Evolutionary conservation across 2,888 invertebrate species (phyloP).

Genomic region (Holacanthella duospinosa): DNA sequence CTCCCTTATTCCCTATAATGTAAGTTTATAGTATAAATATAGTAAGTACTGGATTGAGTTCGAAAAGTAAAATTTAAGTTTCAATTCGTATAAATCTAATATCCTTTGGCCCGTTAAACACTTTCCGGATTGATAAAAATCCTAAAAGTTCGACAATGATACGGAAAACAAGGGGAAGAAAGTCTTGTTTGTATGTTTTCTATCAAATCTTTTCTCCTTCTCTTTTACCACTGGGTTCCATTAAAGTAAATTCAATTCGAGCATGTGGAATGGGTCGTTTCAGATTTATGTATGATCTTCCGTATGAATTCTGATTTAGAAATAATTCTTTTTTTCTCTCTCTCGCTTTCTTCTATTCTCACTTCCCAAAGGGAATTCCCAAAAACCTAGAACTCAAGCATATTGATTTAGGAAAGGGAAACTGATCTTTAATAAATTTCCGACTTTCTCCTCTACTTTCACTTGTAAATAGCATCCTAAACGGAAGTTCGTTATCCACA

Average conservation of each 20-base stretch:
- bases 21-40: too few species aligned
- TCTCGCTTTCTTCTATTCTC: background rate
- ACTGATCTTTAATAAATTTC: background rate
- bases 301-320: constrained; percentile 1
- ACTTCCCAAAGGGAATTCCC: background rate
- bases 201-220: background rate
- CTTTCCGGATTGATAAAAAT: background rate
- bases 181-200: background rate
- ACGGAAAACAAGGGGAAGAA: background rate
- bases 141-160: background rate
- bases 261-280: constrained; percentile 2
- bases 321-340: background rate
- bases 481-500: too few species aligned
- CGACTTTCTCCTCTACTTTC: too few species aligned
- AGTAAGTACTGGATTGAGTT: too few species aligned
- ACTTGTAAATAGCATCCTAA: too few species aligned
- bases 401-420: background rate
- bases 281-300: background rate
- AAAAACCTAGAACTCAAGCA: background rate
- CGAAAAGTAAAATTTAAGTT: too few species aligned
- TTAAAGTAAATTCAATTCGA: constrained; percentile 5
- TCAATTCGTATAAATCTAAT: background rate
- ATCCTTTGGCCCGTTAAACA: constrained; percentile 1
- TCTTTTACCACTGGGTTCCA: background rate
- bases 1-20: too few species aligned